Percentiles rank a stretch among this genome's conserved stretches.
Evolutionary conservation across 37 sponge, comb jelly and placozoan genomes (phyloP).

Genomic region (Dysidea cf. avara): DNA sequence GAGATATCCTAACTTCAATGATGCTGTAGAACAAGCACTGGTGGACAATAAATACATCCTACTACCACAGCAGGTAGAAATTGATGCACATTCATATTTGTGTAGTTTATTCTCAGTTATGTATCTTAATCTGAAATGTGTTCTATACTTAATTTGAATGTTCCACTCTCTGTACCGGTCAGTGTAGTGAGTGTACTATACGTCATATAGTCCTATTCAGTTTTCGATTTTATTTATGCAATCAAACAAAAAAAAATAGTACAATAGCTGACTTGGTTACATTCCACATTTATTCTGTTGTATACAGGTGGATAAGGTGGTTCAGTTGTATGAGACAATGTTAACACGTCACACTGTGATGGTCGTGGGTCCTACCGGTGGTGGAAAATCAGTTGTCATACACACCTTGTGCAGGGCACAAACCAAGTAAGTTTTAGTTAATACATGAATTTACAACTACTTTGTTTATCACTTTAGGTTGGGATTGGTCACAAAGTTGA

Average conservation of each 20-base stretch:
- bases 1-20: conserved; percentile 98
- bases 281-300: conserved; percentile 47
- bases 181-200: background rate
- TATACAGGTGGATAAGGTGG: conserved; percentile 91
- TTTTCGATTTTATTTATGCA: too few relatives aligned
- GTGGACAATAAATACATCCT: conserved; percentile 79
- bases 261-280: too few relatives aligned
- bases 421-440: conserved; percentile 64
- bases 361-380: conserved; percentile 99
- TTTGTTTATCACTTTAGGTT: too few relatives aligned
- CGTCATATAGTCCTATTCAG: background rate
- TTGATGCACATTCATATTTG: background rate
- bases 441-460: too few relatives aligned
- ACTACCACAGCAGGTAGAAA: conserved; percentile 83
- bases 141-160: too few relatives aligned
- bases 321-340: conserved; percentile 99
- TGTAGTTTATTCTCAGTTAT: too few relatives aligned
- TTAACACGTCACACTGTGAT: conserved; percentile 96
- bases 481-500: conserved; percentile 83
- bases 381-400: conserved; percentile 98
- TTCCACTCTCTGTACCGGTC: background rate
- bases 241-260: too few relatives aligned
- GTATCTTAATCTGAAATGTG: too few relatives aligned
- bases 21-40: conserved; percentile 91
- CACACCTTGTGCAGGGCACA: conserved; percentile 93